phyloP scores from a whole-genome alignment of 2,113 vertebrate species.

The Tamias sibiricus region DNA sequence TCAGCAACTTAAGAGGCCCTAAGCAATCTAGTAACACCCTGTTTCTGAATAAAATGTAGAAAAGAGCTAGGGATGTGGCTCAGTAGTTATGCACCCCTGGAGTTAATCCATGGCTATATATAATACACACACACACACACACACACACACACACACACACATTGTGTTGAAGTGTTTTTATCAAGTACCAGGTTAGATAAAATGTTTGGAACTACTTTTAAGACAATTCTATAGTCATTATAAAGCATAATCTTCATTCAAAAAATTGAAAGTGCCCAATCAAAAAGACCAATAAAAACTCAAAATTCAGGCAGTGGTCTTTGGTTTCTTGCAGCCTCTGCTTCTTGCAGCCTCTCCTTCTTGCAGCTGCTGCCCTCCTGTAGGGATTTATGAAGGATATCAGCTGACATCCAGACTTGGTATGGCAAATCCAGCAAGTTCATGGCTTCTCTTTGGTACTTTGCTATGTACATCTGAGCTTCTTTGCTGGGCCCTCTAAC shows the following conservation, averaged over 20 bases:
- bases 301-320: neutral
- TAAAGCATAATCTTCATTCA: neutral
- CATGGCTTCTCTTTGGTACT: neutral
- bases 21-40: too few relatives aligned
- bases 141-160: too few relatives aligned
- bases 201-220: neutral
- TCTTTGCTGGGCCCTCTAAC: neutral
- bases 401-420: fast-evolving
- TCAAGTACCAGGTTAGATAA: neutral
- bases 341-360: too few relatives aligned
- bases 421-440: neutral
- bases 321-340: too few relatives aligned
- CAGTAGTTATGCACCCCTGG: too few relatives aligned
- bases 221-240: neutral
- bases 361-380: too few relatives aligned
- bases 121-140: too few relatives aligned
- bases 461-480: neutral
- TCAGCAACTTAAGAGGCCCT: too few relatives aligned
- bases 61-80: too few relatives aligned
- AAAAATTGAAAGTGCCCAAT: neutral
- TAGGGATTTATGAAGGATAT: neutral
- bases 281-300: neutral
- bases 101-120: too few relatives aligned
- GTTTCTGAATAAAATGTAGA: too few relatives aligned
- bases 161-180: neutral